A percentile compares a stretch with the other conserved stretches of the same genome.
phyloP scores from a whole-genome alignment of 2,888 invertebrate genomes.

The Cephus runcator region DNA sequence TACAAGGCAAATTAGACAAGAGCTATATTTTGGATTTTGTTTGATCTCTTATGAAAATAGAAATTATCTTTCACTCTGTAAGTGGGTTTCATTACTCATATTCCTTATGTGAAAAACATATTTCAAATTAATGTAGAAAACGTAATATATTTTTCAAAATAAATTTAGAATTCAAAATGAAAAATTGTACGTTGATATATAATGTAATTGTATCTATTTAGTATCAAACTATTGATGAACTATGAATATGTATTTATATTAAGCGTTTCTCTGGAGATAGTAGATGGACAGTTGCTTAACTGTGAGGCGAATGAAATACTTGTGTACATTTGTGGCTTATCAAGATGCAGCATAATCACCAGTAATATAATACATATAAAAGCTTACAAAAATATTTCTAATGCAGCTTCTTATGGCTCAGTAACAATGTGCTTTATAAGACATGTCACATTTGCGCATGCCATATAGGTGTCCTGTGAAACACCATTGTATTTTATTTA shows the following conservation, averaged over 20 bases:
- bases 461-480: not conserved
- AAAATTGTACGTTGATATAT: not conserved
- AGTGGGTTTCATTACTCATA: too few species aligned
- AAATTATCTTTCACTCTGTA: too few species aligned
- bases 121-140: too few species aligned
- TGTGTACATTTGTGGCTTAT: not conserved
- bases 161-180: too few species aligned
- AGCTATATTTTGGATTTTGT: not conserved
- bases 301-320: not conserved
- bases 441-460: not conserved
- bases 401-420: not conserved
- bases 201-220: not conserved
- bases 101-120: too few species aligned
- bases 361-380: constrained; percentile 35
- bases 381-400: constrained; percentile 51
- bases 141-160: too few species aligned
- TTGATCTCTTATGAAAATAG: too few species aligned
- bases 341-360: not conserved
- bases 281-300: not conserved
- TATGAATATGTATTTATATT: not conserved
- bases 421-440: not conserved
- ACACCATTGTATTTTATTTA: not conserved
- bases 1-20: not conserved
- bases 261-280: not conserved
- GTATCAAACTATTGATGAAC: not conserved